These are phyloP conservation scores for Drosophila fuyamai DNA, from an alignment of 1,140 invertebrate genomes.

Conservation along the genomic window DNA sequence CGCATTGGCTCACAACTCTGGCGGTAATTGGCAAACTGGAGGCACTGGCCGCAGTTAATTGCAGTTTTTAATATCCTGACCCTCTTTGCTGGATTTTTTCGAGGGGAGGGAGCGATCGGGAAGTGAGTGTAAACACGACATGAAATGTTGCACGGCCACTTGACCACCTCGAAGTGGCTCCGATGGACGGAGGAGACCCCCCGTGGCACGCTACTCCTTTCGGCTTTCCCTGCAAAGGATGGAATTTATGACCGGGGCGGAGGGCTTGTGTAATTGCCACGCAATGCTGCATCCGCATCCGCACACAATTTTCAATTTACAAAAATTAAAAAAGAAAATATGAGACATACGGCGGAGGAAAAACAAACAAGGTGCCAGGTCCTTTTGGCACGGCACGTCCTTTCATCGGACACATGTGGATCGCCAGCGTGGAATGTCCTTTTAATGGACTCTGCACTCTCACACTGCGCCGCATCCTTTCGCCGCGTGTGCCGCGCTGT, in stretches of 20 bases:
- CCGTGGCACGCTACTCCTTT: constrained; percentile 61
- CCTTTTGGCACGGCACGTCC: constrained; percentile 47
- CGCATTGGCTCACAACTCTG: constrained; percentile 44
- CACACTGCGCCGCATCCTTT: constrained; percentile 69
- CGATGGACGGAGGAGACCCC: constrained; percentile 19
- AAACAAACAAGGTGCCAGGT: constrained; percentile 56
- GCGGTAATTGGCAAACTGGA: constrained; percentile 49
- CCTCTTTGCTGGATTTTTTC: constrained; percentile 35
- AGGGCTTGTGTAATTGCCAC: constrained; percentile 72
- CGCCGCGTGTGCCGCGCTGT: constrained; percentile 69
- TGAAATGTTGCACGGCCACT: constrained; percentile 70
- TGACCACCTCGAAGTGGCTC: constrained; percentile 35
- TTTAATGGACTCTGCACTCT: constrained; percentile 79
- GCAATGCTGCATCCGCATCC: constrained; percentile 68
- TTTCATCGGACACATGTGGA: constrained; percentile 65
- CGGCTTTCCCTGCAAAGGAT: constrained; percentile 60
- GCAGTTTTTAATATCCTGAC: constrained; percentile 70
- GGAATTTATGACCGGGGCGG: constrained; percentile 63
- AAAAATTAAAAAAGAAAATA: constrained; percentile 42
- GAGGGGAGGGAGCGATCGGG: constrained; percentile 26
- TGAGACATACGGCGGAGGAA: constrained; percentile 23
- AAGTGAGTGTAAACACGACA: constrained; percentile 82
- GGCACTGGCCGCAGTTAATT: constrained; percentile 60
- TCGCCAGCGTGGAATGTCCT: constrained; percentile 79
- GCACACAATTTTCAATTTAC: constrained; percentile 77